These are phyloP conservation scores for Drosophila nannoptera DNA, from an alignment of 1,140 invertebrate genomes.

Conservation along the genomic window DNA sequence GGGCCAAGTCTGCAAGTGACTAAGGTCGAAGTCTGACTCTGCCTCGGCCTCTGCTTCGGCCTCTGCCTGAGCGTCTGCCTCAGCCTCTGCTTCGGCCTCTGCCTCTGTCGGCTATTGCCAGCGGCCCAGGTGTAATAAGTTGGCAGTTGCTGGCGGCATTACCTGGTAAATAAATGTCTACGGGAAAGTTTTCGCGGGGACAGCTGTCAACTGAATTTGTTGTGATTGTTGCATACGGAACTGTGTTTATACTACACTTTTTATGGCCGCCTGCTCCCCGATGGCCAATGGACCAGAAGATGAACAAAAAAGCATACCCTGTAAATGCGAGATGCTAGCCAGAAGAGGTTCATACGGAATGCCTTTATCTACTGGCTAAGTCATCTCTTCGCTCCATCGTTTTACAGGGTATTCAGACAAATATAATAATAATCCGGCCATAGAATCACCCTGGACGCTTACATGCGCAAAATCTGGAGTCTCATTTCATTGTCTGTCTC, in stretches of 20 bases:
- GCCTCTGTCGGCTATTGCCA: neutral
- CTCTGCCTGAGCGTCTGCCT: neutral
- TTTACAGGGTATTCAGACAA: neutral
- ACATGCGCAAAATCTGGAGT: slow-evolving; percentile 33
- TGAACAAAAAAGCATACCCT: no score
- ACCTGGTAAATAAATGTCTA: slow-evolving; percentile 12
- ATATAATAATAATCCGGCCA: neutral
- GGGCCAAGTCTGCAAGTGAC: slow-evolving; percentile 6
- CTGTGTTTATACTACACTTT: slow-evolving; percentile 26
- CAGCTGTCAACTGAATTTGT: slow-evolving; percentile 20
- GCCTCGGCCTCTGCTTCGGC: neutral
- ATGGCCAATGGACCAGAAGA: neutral
- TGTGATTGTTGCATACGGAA: slow-evolving; percentile 30
- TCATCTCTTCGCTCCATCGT: neutral
- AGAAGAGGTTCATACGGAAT: no score
- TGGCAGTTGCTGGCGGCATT: neutral
- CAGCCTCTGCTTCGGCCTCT: neutral
- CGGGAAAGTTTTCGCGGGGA: slow-evolving; percentile 7
- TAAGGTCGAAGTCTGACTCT: neutral
- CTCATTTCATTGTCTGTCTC: slow-evolving; percentile 32
- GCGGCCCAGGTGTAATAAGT: slow-evolving; percentile 9
- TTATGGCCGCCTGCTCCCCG: slow-evolving; percentile 16
- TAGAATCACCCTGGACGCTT: slow-evolving; percentile 28
- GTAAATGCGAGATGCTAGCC: no score
- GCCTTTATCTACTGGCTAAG: no score